Conservation (phyloP, 2,797 vertebrate genomes). For the Limnodromus scolopaceus region DNA sequence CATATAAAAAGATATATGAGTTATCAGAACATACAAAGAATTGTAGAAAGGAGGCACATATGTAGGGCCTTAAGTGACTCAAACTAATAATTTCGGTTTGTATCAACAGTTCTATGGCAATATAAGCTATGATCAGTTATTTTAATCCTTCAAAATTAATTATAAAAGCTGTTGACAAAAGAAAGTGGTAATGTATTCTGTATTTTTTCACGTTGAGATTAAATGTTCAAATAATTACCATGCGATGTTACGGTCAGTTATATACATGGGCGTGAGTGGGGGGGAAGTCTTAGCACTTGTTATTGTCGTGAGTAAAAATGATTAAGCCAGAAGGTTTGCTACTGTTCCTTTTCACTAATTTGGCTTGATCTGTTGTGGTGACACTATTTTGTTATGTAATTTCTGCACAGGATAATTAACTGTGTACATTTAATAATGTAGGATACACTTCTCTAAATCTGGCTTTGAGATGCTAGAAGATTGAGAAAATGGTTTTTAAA, state of each 20-base stretch:
- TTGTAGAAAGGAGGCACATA: not conserved
- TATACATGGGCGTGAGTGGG: not conserved
- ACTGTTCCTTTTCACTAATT: constrained; percentile 19
- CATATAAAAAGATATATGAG: not conserved
- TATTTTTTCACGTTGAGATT: not conserved
- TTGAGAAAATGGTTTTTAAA: not conserved
- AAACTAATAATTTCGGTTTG: not conserved
- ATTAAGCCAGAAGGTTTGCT: not conserved
- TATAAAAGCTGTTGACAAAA: not conserved
- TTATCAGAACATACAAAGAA: not conserved
- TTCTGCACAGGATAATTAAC: not conserved
- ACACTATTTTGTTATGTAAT: constrained; percentile 7
- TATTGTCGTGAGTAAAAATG: not conserved
- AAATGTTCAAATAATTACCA: constrained; percentile 19
- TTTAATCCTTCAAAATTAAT: constrained; percentile 1
- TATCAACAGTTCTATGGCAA: not conserved
- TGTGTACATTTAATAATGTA: constrained; percentile 11
- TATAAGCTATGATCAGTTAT: not conserved
- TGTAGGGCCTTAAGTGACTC: not conserved
- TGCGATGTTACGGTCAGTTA: not conserved
- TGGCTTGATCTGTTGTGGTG: not conserved
- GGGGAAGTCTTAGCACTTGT: not conserved
- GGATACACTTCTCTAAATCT: not conserved
- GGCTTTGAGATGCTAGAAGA: not conserved
- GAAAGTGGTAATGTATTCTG: not conserved